Base-by-base conservation (phyloP, 2,113 vertebrate species). In the Xiphias gladius region DNA sequence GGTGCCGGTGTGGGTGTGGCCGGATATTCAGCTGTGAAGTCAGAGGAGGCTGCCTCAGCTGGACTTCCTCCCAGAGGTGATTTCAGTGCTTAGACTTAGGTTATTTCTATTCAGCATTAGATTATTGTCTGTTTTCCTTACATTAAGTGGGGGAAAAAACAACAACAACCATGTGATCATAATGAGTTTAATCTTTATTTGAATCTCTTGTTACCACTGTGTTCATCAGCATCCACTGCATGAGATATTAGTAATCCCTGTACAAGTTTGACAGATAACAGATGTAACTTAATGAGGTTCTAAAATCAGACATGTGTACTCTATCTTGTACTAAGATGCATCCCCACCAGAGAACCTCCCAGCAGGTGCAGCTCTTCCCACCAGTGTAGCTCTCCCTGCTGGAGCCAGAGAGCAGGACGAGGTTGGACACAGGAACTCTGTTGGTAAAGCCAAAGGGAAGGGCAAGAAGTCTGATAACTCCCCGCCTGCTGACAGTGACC, bases 401-500 rank as follows among this genome's bases (percentile, higher is more conserved):
- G 95, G 95, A 82, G 95, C 95, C 90, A 96, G 96, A 87, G 97
- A 98, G 41, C 93, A 96, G 86, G 97, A 99, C 12, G 98, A 99
- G 59, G 95, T 96, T 1, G 92, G 94, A 64, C 96, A 95, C 67
- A 97, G 97, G 95, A 98, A 97, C 83, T 94, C 96, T 0, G 90
- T 96, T 24, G 96, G 97, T 19, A 99, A 99, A 91, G 95, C 97
- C 73, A 97, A 98, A 87, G 97, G 96, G 82, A 99, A 99, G 84
- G 94, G 79, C 85, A 97, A 97, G 95, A 99, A 97, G 95, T 93
- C 95, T 1, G 97, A 98, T 7, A 91, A 89, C 69, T 94, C 95
- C 6, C 96, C 95, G 19, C 92, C 97, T 1, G 91, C 97, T 59
- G 97, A 98, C 86, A 96, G 88, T 20, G 97, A 99, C 90, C 94